Base-by-base conservation (phyloP, 2,797 vertebrate species). In the Hippocampus kuda region DNA sequence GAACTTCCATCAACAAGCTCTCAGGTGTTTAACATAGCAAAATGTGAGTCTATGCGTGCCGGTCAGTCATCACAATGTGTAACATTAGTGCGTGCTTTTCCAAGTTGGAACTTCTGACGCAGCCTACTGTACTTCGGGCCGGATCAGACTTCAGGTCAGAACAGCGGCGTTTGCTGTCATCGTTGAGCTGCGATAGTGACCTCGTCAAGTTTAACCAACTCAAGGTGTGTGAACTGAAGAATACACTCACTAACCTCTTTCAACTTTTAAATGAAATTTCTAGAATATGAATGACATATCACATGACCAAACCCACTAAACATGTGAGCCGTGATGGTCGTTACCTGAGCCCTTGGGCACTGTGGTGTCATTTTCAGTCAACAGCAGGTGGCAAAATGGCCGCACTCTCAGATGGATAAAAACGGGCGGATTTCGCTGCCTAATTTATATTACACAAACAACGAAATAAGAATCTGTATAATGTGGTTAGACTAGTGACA, bases 201-300 rank as follows among this genome's bases (percentile, higher is more conserved):
- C 90, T 99, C 81, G 92, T 99, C 71, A 97, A 94, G 87, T 98
- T 99, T 86, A 99, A 99, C 90, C 97, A 99, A 83, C 94, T 99
- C 67, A 98, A 98, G 94, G 97, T 98, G 73, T 77, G 84, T 30
- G 18, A 46, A 34, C 9, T 18, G 18, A 46, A 18, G 20, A 22
- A 26, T 7, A 27, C 46, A 30, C 27, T 34, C 41, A 64, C 12
- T 8, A 44, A 15, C 5, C 5, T 15, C 3, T 1, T 13, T 24
- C 6, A 15, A 46, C 8, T 22, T 22, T 41, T 11, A 62, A 41
- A 59, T 41, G 8, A 60, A 60, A 34, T 38, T 38, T 38, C 6
- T 38, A 6, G 34, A 38, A 38, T 38, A 38, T 38, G 34, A 38
- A 38, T 7, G 6, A 38, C 34, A 38, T 38, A 8, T 38, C 6